Conservation (phyloP, 2,888 invertebrate genomes). For the Drosophila meridionalis region DNA sequence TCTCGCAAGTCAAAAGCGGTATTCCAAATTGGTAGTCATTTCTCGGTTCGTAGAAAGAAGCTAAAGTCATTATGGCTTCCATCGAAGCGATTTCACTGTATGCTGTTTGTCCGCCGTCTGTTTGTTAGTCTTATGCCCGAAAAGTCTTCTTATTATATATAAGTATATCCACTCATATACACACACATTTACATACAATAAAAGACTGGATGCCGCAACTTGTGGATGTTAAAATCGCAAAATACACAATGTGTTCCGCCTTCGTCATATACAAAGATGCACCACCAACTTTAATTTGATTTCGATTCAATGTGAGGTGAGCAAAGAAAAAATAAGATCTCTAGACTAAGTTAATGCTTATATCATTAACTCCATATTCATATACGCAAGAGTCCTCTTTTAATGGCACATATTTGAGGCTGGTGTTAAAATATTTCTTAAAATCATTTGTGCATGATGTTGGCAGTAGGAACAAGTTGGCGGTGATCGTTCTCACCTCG, state of each 20-base stretch:
- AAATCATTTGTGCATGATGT: conserved; percentile 57
- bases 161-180: conserved; percentile 64
- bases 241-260: conserved; percentile 84
- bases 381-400: neutral
- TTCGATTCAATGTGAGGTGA: conserved; percentile 74
- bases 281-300: conserved; percentile 76
- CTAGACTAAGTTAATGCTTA: conserved; percentile 39
- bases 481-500: conserved; percentile 81
- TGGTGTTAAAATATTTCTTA: conserved; percentile 42
- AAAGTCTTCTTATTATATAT: conserved; percentile 79
- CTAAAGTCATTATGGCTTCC: conserved; percentile 83
- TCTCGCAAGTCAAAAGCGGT: conserved; percentile 82
- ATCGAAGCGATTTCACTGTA: conserved; percentile 80
- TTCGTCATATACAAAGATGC: conserved; percentile 67
- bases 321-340: conserved; percentile 51
- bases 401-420: conserved; percentile 7
- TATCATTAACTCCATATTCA: conserved; percentile 51
- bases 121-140: conserved; percentile 79
- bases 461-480: conserved; percentile 64
- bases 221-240: conserved; percentile 84
- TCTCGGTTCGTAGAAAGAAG: conserved; percentile 83
- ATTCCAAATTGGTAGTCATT: conserved; percentile 82
- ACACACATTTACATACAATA: conserved; percentile 65
- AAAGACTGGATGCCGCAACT: conserved; percentile 79
- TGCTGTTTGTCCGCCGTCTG: conserved; percentile 73